Evolutionary conservation across 1,140 invertebrate species (phyloP).

Genomic region (Chionoecetes opilio): DNA sequence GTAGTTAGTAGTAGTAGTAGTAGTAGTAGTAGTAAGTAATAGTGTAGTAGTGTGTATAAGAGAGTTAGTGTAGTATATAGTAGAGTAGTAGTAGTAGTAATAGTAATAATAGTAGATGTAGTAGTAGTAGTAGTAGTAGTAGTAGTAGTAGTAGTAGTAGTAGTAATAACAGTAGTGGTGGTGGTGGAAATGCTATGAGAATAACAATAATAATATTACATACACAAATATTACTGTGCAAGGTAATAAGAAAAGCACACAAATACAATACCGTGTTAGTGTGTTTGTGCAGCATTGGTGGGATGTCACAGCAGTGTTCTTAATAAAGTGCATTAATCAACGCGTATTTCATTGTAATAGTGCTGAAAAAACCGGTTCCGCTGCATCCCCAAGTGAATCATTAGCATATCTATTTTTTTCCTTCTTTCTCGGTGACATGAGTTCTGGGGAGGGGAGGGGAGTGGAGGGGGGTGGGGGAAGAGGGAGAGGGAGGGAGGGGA

Average conservation of each 20-base stretch:
- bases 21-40: neutral
- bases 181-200: neutral
- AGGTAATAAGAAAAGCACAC: neutral
- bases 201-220: neutral
- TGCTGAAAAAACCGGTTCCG: neutral
- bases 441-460: neutral
- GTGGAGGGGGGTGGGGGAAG: neutral
- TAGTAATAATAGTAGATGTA: no score
- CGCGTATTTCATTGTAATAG: neutral
- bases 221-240: neutral
- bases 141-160: no score
- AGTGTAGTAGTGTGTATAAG: neutral
- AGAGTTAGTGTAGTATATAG: neutral
- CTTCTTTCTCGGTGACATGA: neutral
- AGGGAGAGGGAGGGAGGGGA: neutral
- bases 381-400: neutral
- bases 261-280: neutral
- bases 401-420: neutral
- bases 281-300: neutral
- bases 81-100: neutral
- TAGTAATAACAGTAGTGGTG: neutral
- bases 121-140: no score
- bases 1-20: constrained; percentile 16
- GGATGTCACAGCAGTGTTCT: neutral
- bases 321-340: neutral